Conservation (phyloP, 2,797 vertebrate genomes). For the Urocyon cinereoargenteus region DNA sequence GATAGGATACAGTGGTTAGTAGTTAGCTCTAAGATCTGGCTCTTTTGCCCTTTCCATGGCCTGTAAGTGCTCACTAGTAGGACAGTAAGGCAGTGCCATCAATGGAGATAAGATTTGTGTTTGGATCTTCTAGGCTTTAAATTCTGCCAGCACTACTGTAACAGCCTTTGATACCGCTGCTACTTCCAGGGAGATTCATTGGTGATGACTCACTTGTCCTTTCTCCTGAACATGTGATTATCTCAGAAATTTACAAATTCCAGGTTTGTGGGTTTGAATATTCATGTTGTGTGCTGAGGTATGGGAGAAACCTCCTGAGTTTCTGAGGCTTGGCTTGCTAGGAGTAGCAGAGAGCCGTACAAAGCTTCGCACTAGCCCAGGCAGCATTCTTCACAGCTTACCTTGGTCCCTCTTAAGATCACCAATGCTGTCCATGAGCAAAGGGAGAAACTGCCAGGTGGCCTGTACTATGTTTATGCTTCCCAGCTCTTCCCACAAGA, state of each 20-base stretch:
- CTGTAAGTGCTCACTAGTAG: not conserved
- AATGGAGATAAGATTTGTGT: not conserved
- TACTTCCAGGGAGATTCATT: not conserved
- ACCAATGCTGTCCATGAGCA: not conserved
- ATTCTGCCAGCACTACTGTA: not conserved
- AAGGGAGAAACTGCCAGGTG: not conserved
- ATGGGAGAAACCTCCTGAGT: not conserved
- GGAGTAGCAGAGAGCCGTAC: not conserved
- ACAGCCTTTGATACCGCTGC: not conserved
- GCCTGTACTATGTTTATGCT: not conserved
- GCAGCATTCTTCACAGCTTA: not conserved
- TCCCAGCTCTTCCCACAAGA: conserved; percentile 6
- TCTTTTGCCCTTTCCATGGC: not conserved
- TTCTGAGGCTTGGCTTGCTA: not conserved
- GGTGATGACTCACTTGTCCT: not conserved
- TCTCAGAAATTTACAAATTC: conserved; percentile 17
- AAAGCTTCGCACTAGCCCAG: not conserved
- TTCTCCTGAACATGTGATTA: conserved; percentile 1
- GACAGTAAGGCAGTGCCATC: not conserved
- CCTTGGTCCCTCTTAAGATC: not conserved
- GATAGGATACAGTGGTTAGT: conserved; percentile 17
- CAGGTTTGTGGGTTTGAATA: not conserved
- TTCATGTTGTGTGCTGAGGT: not conserved
- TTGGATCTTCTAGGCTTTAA: not conserved
- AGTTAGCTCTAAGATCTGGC: not conserved